phyloP scores from a whole-genome alignment of 2,888 invertebrate species.

The Spodoptera exigua region DNA sequence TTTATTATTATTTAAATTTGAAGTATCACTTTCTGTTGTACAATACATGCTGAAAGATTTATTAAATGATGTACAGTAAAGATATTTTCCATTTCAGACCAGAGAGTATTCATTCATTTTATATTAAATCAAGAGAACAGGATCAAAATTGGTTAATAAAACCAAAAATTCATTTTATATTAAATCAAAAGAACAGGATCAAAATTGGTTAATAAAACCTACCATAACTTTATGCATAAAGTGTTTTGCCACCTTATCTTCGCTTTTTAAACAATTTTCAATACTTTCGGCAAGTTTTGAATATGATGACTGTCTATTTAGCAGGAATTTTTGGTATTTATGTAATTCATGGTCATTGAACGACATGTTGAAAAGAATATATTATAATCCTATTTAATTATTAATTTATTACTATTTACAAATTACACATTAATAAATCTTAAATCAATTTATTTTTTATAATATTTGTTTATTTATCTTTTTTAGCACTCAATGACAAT shows the following conservation, averaged over 20 bases:
- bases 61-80: no score
- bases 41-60: no score
- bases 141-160: not conserved
- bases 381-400: no score
- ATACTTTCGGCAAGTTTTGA: constrained; percentile 68
- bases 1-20: no score
- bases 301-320: constrained; percentile 87
- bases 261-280: constrained; percentile 72
- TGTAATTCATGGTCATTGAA: constrained; percentile 47
- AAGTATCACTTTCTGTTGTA: no score
- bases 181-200: no score
- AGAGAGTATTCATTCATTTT: no score
- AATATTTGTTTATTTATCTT: not conserved
- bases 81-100: no score
- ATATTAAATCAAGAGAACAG: no score
- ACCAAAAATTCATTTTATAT: no score
- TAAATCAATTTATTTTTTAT: not conserved
- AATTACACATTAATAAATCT: no score
- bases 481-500: not conserved
- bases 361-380: constrained; percentile 31
- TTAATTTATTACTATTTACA: no score
- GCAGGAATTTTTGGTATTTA: constrained; percentile 94
- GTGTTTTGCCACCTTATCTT: constrained; percentile 72
- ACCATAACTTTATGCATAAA: constrained; percentile 84
- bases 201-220: constrained; percentile 16